Conservation (phyloP, 2,113 vertebrate genomes). For the Ondatra zibethicus region DNA sequence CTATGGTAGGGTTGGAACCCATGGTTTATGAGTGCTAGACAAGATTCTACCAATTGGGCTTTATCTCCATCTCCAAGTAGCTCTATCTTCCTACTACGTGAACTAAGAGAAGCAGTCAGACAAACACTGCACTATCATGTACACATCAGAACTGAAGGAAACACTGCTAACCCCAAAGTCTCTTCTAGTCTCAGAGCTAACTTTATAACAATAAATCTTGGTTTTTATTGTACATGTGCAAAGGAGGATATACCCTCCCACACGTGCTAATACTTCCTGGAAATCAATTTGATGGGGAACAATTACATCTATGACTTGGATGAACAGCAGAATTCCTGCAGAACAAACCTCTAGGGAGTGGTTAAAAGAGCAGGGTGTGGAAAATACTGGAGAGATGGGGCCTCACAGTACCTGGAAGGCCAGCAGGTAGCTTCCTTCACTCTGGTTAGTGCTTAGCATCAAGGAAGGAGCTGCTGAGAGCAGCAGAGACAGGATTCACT, state of each 20-base stretch:
- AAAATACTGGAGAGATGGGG: neutral
- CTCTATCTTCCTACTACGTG: neutral
- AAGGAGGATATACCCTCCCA: neutral
- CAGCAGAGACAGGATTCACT: neutral
- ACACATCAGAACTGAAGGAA: neutral
- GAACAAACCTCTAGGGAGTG: neutral
- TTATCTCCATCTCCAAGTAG: neutral
- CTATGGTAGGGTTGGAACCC: neutral
- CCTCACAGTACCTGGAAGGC: neutral
- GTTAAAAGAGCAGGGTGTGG: neutral
- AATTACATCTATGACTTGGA: slow-evolving; percentile 14
- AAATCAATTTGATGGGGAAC: slow-evolving; percentile 20
- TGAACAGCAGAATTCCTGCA: neutral
- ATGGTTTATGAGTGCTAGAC: neutral
- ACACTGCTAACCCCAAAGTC: neutral
- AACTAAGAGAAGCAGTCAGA: slow-evolving; percentile 24
- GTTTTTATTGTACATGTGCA: neutral
- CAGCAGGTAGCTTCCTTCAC: neutral
- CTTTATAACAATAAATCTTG: neutral
- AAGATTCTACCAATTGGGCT: neutral
- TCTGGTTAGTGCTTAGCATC: neutral
- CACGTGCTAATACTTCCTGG: neutral
- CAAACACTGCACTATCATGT: neutral
- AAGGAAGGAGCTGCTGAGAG: slow-evolving; percentile 27
- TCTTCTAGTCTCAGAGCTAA: neutral